phyloP scores from a whole-genome alignment of 1,140 invertebrate species.

The Drosophila eugracilis region DNA sequence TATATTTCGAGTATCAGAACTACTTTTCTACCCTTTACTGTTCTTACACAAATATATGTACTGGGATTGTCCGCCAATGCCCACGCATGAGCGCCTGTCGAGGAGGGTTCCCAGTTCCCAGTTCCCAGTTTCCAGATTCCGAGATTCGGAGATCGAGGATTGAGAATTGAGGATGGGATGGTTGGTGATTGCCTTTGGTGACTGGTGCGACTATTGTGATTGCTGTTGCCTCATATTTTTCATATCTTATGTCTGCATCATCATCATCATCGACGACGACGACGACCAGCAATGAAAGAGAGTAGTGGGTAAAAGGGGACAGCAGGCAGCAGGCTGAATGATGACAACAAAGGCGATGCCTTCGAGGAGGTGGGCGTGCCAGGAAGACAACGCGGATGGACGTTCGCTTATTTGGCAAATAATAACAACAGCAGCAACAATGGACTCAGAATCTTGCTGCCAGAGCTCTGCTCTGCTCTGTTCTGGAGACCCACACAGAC shows the following conservation, averaged over 20 bases:
- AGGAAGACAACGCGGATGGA: constrained; percentile 50
- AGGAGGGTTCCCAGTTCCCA: background rate
- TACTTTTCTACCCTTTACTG: background rate
- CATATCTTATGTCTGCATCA: constrained; percentile 81
- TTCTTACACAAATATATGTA: constrained; percentile 10
- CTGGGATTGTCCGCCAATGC: constrained; percentile 33
- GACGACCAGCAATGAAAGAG: too few relatives aligned
- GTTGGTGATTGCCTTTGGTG: constrained; percentile 46
- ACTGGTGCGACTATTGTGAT: constrained; percentile 74
- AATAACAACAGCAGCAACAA: constrained; percentile 74
- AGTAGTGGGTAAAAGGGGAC: too few relatives aligned
- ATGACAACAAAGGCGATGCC: constrained; percentile 64
- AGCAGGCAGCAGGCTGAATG: constrained; percentile 18
- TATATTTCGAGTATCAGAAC: too few relatives aligned
- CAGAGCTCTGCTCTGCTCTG: too few relatives aligned
- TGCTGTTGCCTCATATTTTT: constrained; percentile 80
- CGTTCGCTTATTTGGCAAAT: constrained; percentile 75
- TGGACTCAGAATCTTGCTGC: constrained; percentile 24
- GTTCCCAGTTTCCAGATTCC: too few relatives aligned
- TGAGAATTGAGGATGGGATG: constrained; percentile 6
- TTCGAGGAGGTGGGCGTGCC: background rate
- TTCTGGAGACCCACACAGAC: background rate
- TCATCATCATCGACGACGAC: constrained; percentile 76
- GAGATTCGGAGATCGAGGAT: background rate
- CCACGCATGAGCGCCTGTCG: constrained; percentile 64